A percentile compares a stretch with the other conserved stretches of the same genome.
Conservation (phyloP, 2,797 vertebrate genomes). For the Cossypha polioptera region DNA sequence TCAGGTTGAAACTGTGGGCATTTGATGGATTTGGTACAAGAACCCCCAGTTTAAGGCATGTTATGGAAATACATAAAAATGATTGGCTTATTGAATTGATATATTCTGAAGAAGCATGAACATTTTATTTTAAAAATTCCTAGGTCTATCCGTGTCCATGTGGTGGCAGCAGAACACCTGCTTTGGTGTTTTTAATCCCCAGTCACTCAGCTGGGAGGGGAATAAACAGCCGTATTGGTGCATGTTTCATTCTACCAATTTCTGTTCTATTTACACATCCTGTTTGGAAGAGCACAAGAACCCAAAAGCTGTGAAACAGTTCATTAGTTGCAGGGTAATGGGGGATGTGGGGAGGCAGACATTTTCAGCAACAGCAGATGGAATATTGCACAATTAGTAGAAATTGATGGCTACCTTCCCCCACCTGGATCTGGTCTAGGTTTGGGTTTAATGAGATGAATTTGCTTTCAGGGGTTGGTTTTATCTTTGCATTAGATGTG, state of each 20-base stretch:
- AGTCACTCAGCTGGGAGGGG: not conserved
- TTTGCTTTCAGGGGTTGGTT: not conserved
- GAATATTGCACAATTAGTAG: not conserved
- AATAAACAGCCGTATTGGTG: not conserved
- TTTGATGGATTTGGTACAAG: not conserved
- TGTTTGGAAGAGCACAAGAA: not conserved
- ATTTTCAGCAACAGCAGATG: not conserved
- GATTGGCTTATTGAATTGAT: not conserved
- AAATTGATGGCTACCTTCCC: not conserved
- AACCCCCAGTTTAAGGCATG: fast-evolving
- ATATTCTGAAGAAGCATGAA: not conserved
- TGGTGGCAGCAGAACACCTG: slow-evolving; percentile 36
- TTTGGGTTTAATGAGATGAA: not conserved
- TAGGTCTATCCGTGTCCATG: not conserved
- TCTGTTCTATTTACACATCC: not conserved
- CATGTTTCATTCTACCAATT: not conserved
- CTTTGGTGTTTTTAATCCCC: not conserved
- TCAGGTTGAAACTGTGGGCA: not conserved
- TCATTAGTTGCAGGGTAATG: fast-evolving
- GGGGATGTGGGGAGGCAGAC: fast-evolving
- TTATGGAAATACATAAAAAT: not conserved
- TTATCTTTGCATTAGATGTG: not conserved
- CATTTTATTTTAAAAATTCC: not conserved
- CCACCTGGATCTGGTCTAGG: not conserved
- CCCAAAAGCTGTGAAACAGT: not conserved